These are phyloP conservation scores for Spheniscus humboldti DNA, from an alignment of 2,797 vertebrate species.

Conservation along the genomic window DNA sequence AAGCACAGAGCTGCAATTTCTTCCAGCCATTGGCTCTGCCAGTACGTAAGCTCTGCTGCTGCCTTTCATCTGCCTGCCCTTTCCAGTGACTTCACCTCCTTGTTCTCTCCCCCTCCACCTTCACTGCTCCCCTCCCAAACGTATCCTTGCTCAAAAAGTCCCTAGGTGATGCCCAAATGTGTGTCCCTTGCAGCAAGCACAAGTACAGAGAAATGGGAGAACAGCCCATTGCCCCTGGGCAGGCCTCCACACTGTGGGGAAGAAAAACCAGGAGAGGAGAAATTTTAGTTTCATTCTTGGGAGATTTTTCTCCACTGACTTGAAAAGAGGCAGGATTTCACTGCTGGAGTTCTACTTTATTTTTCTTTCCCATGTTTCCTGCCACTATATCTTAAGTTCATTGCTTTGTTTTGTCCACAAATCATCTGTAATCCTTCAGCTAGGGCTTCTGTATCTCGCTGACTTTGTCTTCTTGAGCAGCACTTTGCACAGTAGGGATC, in stretches of 20 bases:
- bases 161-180: not conserved
- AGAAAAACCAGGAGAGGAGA: not conserved
- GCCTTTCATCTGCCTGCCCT: not conserved
- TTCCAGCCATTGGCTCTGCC: not conserved
- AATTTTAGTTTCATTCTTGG: not conserved
- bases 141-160: not conserved
- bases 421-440: constrained; percentile 5
- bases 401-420: constrained; percentile 24
- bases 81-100: not conserved
- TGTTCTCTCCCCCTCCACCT: not conserved
- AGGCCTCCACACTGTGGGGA: not conserved
- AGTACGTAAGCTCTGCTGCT: not conserved
- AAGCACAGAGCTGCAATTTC: not conserved
- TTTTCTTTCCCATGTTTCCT: not conserved
- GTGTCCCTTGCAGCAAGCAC: not conserved
- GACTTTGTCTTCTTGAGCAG: not conserved
- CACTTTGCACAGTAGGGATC: constrained; percentile 18
- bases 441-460: not conserved
- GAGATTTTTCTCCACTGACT: not conserved
- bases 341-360: not conserved
- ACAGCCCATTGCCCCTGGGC: not conserved
- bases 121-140: not conserved
- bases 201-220: not conserved
- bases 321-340: not conserved
- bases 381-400: not conserved